Conservation (phyloP, 2,113 vertebrate species). For the Ceyx melanurus region DNA sequence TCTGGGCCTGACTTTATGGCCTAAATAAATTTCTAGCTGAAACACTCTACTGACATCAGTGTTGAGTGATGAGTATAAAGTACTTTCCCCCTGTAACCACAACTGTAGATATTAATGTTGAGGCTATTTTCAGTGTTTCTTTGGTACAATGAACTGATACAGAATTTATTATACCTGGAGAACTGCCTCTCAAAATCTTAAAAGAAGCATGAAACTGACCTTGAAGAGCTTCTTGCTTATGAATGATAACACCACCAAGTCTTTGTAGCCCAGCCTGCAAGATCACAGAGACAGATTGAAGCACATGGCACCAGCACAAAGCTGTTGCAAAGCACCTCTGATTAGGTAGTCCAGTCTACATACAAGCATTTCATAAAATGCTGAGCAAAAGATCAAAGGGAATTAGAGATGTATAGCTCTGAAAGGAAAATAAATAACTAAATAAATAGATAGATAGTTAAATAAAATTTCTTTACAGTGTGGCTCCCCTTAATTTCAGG, state of each 20-base stretch:
- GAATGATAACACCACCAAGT: not conserved
- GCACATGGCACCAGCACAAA: not conserved
- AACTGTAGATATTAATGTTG: constrained; percentile 5
- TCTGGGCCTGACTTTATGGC: not conserved
- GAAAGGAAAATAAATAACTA: not conserved
- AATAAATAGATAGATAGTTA: too few relatives aligned
- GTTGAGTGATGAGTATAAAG: not conserved
- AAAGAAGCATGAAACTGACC: not conserved
- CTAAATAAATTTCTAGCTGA: not conserved
- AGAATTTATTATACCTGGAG: constrained; percentile 13
- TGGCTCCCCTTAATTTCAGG: not conserved
- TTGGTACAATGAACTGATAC: not conserved
- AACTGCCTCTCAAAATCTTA: not conserved
- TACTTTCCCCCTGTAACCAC: not conserved
- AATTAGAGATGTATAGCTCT: constrained; percentile 14
- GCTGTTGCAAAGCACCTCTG: not conserved
- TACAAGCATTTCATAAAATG: constrained; percentile 33
- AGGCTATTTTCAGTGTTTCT: not conserved
- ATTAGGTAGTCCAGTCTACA: not conserved
- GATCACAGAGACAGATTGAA: not conserved
- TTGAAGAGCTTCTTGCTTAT: constrained; percentile 16
- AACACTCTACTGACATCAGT: not conserved
- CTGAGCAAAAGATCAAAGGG: constrained; percentile 42
- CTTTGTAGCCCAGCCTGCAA: constrained; percentile 19
- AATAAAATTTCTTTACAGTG: too few relatives aligned